These are phyloP conservation scores for Listronotus bonariensis DNA, from an alignment of 1,140 invertebrate genomes.

Conservation along the genomic window DNA sequence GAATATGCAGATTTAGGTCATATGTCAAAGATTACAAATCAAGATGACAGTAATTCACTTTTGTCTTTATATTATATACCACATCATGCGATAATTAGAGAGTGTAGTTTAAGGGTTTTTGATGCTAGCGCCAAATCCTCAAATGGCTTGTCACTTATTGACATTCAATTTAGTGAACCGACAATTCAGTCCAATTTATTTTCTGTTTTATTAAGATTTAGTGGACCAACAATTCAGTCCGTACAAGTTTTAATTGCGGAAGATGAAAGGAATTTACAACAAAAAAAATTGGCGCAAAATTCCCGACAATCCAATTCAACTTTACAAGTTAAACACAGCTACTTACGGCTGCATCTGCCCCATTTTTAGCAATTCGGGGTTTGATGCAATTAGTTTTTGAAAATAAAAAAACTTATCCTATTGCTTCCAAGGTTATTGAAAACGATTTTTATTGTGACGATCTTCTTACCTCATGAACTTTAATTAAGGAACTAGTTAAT, in stretches of 20 bases:
- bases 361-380: slow-evolving; percentile 49
- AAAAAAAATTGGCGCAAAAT: slow-evolving; percentile 51
- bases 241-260: slow-evolving; percentile 46
- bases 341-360: slow-evolving; percentile 51
- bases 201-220: slow-evolving; percentile 46
- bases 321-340: slow-evolving; percentile 45
- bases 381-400: slow-evolving; percentile 49
- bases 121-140: slow-evolving; percentile 41
- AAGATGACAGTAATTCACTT: not conserved
- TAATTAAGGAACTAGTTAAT: slow-evolving; percentile 24
- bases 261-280: slow-evolving; percentile 49
- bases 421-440: slow-evolving; percentile 41
- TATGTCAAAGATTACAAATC: slow-evolving; percentile 6
- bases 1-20: slow-evolving; percentile 7
- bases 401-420: slow-evolving; percentile 37
- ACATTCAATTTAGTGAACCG: slow-evolving; percentile 41
- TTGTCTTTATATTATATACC: slow-evolving; percentile 31
- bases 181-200: slow-evolving; percentile 49
- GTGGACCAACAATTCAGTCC: slow-evolving; percentile 51
- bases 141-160: slow-evolving; percentile 44
- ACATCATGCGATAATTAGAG: slow-evolving; percentile 50
- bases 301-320: slow-evolving; percentile 30
- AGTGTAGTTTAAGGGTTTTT: slow-evolving; percentile 47
- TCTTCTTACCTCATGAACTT: slow-evolving; percentile 50
- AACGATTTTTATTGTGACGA: slow-evolving; percentile 59